Base-by-base conservation (phyloP, 2,797 vertebrate genomes). In the Champsocephalus esox region DNA sequence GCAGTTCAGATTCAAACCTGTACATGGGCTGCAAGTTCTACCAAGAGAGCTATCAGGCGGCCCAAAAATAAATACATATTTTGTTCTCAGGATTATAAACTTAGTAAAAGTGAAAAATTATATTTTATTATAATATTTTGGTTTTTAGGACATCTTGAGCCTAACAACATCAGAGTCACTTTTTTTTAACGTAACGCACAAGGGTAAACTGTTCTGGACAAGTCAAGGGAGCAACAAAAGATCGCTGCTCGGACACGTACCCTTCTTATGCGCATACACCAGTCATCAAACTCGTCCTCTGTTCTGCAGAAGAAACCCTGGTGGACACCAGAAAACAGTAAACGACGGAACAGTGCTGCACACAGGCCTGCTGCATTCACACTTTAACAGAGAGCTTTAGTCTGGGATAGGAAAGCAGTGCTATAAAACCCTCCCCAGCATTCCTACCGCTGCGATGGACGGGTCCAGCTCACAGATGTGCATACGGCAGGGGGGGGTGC, bases 221-320 rank as follows among this genome's bases (percentile, higher is more conserved):
- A 50, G 38, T 54, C 7, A 10, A 34, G 3, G 1, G n/a, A 43
- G n/a, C 6, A 4, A 62, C 63, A 69, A 34, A 48, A 52, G 45
- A 54, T 41, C 51, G 9, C 43, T 77, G 54, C 70, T 72, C 5
- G 5, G 11, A 62, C 19, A 90, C 96, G 49, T 85, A 99, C 98
- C 97, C 97, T 96, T 83, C 92, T 96, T 81, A 99, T 96, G 86
- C 95, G 96, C 91, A 96, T 95, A 92, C 98, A 99, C 98, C 98
- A 99, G 63, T 98, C 95, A 0, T 96, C 96, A 71, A 99, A 99
- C 85, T 99, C 98, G 1, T 97, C 97, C 88, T 99, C 97, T 1
- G 97, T 97, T 88, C 92, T 94, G 91, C 97, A 99, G 94, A 99
- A 99, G 87, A 99, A 99, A 2, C 98, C 98, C 98, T 99, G 89